phyloP scores from a whole-genome alignment of 2,113 vertebrate species.

The Sitta europaea region DNA sequence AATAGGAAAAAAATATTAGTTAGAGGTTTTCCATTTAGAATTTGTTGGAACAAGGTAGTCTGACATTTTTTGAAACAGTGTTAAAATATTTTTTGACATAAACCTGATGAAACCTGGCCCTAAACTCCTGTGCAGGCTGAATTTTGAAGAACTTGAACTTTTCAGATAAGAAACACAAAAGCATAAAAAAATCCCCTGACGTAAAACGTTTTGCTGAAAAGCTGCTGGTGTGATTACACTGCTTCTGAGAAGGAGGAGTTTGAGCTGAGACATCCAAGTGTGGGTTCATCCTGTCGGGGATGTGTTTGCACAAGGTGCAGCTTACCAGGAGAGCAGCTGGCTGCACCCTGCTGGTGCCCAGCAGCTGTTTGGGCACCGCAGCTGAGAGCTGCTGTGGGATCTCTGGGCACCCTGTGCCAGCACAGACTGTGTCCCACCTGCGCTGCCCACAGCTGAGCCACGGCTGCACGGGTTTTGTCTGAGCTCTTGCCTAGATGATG shows the following conservation, averaged over 20 bases:
- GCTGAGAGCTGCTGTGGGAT: not conserved
- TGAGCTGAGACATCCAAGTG: not conserved
- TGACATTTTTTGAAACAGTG: not conserved
- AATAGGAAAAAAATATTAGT: not conserved
- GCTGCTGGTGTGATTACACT: not conserved
- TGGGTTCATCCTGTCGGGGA: not conserved
- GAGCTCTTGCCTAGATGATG: not conserved
- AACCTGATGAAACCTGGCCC: not conserved
- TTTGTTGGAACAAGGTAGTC: not conserved
- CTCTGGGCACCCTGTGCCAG: not conserved
- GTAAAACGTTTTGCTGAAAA: not conserved
- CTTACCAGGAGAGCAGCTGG: not conserved
- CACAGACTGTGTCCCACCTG: not conserved
- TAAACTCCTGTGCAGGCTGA: not conserved
- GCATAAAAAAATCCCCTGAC: not conserved
- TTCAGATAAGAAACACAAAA: not conserved
- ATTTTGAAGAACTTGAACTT: conserved; percentile 7
- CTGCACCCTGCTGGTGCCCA: not conserved
- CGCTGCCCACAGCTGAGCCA: not conserved
- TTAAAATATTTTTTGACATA: not conserved
- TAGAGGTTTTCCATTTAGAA: not conserved
- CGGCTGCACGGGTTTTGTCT: fast-evolving
- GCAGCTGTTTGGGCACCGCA: not conserved
- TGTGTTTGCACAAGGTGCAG: not conserved
- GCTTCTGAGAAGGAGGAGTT: not conserved